Evolutionary conservation across 2,888 invertebrate species (phyloP).

Genomic region (Papilio elwesi): DNA sequence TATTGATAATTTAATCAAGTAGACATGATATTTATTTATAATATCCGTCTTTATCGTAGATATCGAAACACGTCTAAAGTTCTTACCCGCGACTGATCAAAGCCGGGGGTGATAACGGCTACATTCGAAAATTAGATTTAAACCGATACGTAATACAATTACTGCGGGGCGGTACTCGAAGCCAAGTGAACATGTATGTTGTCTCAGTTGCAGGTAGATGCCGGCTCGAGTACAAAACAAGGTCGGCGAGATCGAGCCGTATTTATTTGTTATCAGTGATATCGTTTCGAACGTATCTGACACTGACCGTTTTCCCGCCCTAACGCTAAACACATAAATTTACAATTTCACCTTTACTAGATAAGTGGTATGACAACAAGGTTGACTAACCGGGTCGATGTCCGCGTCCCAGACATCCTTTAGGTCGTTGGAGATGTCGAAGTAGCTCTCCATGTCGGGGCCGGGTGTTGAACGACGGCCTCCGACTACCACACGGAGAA

Average conservation of each 20-base stretch:
- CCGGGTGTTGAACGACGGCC: constrained; percentile 65
- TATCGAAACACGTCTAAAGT: constrained; percentile 24
- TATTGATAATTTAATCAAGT: constrained; percentile 25
- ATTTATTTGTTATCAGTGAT: constrained; percentile 50
- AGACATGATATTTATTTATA: constrained; percentile 14
- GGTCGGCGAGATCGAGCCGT: constrained; percentile 46
- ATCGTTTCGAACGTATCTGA: constrained; percentile 45
- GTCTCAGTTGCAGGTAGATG: constrained; percentile 57
- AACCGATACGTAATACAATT: constrained; percentile 42
- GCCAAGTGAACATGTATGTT: constrained; percentile 50
- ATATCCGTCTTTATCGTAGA: constrained; percentile 24
- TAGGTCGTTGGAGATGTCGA: constrained; percentile 89
- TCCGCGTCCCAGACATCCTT: constrained; percentile 93
- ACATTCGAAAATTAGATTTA: constrained; percentile 30
- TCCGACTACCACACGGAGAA: constrained; percentile 65
- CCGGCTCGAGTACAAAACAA: constrained; percentile 60
- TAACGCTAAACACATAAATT: constrained; percentile 32
- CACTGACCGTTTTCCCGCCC: constrained; percentile 34
- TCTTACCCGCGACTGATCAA: constrained; percentile 26
- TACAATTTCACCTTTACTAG: constrained; percentile 52
- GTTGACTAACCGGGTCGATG: constrained; percentile 91
- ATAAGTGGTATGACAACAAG: constrained; percentile 62
- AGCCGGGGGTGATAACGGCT: constrained; percentile 18
- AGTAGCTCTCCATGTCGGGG: constrained; percentile 88
- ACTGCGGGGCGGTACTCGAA: constrained; percentile 42